Evolutionary conservation across 35 echinoderm and acorn worm species (phyloP).

Genomic region (Eucidaris tribuloides): DNA sequence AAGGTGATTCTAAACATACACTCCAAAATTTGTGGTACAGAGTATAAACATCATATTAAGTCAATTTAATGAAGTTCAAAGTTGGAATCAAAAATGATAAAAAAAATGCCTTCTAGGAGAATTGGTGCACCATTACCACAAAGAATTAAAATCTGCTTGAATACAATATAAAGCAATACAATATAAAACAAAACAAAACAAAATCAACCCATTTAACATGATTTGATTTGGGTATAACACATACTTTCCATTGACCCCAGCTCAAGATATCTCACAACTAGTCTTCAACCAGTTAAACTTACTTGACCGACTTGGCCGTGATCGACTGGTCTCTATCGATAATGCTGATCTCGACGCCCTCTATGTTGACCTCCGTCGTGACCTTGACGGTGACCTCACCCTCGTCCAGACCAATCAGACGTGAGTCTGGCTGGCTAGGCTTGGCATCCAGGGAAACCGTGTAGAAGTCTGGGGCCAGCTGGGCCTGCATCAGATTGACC

Average conservation of each 20-base stretch:
- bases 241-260: no score
- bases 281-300: not conserved
- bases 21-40: no score
- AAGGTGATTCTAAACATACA: no score
- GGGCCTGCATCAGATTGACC: constrained; percentile 72
- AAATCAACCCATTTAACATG: not conserved
- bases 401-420: constrained; percentile 73
- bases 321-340: constrained; percentile 93
- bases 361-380: constrained; percentile 77
- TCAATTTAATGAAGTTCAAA: no score
- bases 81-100: no score
- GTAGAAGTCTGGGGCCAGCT: constrained; percentile 89
- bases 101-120: no score
- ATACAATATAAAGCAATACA: not conserved
- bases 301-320: constrained; percentile 93
- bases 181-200: not conserved
- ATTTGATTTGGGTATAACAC: no score
- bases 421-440: constrained; percentile 33
- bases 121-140: no score
- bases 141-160: not conserved
- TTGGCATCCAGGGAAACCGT: constrained; percentile 47
- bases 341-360: constrained; percentile 66
- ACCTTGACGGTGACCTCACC: constrained; percentile 84
- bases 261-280: no score
- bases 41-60: no score